phyloP scores from a whole-genome alignment of 2,797 vertebrate species.

The Macropus fuliginosus region DNA sequence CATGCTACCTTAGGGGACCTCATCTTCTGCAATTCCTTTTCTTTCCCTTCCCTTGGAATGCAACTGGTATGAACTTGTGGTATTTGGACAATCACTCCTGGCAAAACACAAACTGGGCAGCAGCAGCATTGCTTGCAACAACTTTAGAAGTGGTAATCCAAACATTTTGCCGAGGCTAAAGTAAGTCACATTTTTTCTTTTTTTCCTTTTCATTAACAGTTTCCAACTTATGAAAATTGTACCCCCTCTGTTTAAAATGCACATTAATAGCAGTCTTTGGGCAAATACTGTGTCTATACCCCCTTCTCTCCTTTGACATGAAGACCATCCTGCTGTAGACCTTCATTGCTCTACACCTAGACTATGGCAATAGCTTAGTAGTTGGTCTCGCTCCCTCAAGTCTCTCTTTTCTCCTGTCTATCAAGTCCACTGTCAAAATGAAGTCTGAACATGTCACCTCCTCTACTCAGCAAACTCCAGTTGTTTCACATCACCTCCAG shows the following conservation, averaged over 20 bases:
- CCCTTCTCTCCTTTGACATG: neutral
- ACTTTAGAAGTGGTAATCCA: neutral
- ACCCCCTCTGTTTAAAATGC: neutral
- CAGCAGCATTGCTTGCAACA: conserved; percentile 2
- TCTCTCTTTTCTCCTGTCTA: neutral
- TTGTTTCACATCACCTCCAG: neutral
- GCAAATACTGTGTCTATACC: neutral
- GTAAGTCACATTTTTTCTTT: neutral
- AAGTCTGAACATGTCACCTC: neutral
- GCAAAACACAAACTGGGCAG: neutral
- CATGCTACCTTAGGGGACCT: neutral
- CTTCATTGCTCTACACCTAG: neutral
- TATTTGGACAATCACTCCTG: neutral
- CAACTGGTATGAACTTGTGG: neutral
- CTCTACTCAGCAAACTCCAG: neutral
- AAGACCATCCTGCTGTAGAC: neutral
- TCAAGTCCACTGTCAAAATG: neutral
- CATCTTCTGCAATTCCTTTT: neutral
- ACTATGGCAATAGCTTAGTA: neutral
- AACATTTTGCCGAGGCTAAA: conserved; percentile 15
- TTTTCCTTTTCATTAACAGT: neutral
- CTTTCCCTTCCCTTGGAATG: neutral
- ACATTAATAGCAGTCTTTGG: neutral
- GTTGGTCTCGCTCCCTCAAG: neutral
- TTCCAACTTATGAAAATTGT: conserved; percentile 31